Evolutionary conservation across 2,888 invertebrate species (phyloP), one percentile per base, ranked within the genome.

Genomic region (Boloria euphrosyne): DNA sequence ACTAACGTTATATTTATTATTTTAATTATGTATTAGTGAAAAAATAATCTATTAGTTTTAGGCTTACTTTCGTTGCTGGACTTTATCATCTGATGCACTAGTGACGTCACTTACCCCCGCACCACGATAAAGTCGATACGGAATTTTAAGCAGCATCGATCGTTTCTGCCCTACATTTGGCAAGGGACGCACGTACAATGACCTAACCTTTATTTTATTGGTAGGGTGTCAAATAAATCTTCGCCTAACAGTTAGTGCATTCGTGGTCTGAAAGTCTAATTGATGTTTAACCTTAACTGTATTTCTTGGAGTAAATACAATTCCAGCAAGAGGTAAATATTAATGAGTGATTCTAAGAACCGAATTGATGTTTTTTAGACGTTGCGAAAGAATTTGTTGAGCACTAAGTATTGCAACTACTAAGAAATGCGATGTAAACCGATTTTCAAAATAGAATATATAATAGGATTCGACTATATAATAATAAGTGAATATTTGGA

Each of bases 111-210:
- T 74, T 59, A 67, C 62, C 70, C 77, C 78, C 77, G 77, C 78
- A 76, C 81, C 75, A 71, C 75, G 76, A 73, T 73, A 76, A 78
- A 76, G 78, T 71, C 81, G 77, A 84, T 82, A 79, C 80, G 83
- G 89, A 89, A 90, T 90, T 80, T 83, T 85, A 89, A 90, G 77
- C 79, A 84, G 83, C 55, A 87, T 89, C 84, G 89, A 90, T 85
- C 86, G 83, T 68, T 54, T 65, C 70, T 86, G 87, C 81, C 87
- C 89, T 79, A 89, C 73, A 74, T 74, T 75, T 55, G 60, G 57
- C 51, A 71, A 74, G 75, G 73, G 73, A 70, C 67, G 68, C 70
- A 71, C 67, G 70, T 73, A 66, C 70, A 71, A 53, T 72, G 73
- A 71, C 73, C 71, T 69, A 73, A 70, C 72, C 69, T 71, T 67